These are phyloP conservation scores for Gymnothorax javanicus DNA, from an alignment of 2,797 vertebrate genomes.

Conservation along the genomic window DNA sequence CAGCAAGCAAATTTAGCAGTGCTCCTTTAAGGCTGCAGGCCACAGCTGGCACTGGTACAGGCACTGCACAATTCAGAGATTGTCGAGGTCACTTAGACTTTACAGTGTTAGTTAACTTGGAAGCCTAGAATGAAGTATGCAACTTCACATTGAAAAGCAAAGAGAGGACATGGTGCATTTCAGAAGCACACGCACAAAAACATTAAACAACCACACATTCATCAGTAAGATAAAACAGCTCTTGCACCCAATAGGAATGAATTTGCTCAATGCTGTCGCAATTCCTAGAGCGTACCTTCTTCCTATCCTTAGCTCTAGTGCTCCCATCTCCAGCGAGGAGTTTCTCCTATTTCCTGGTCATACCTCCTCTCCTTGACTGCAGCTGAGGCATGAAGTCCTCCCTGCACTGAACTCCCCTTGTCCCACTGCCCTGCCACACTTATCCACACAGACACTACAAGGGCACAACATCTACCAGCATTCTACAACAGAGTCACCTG, in stretches of 20 bases:
- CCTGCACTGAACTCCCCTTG: background rate
- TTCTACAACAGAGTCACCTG: background rate
- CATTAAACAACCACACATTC: too few species aligned
- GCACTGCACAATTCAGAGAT: too few species aligned
- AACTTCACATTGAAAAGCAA: too few species aligned
- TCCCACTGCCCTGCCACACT: background rate
- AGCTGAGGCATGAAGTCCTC: background rate
- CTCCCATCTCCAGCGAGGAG: background rate
- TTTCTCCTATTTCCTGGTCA: background rate
- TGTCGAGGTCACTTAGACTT: too few species aligned
- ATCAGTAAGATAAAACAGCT: too few species aligned
- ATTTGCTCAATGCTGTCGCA: background rate
- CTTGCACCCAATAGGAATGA: background rate
- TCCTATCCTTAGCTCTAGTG: background rate
- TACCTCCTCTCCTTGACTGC: background rate
- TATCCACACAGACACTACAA: background rate
- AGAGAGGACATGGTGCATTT: too few species aligned
- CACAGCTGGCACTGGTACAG: too few species aligned
- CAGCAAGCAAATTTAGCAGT: too few species aligned
- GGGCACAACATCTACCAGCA: background rate
- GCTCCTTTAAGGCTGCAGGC: too few species aligned
- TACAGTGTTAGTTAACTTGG: too few species aligned
- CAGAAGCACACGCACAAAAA: too few species aligned
- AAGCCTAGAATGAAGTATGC: too few species aligned
- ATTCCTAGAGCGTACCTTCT: background rate